phyloP scores from a whole-genome alignment of 2,888 invertebrate genomes.

The Epinotia nisella region DNA sequence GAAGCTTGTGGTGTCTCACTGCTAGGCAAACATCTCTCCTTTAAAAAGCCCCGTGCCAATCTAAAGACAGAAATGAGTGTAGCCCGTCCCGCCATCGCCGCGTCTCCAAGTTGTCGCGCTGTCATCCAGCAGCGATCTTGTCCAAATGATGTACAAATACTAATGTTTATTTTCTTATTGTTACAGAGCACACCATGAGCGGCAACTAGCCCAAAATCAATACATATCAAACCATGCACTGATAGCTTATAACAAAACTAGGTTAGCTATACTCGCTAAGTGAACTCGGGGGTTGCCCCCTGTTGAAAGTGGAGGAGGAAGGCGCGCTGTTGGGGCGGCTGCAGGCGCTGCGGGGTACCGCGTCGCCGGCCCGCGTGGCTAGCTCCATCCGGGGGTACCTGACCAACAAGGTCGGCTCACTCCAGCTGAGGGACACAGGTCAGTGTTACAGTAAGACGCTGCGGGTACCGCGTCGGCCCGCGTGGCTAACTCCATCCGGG shows the following conservation, averaged over 20 bases:
- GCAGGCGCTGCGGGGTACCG: slow-evolving; percentile 88
- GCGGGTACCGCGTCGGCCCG: slow-evolving; percentile 87
- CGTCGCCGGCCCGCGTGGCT: slow-evolving; percentile 89
- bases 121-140: neutral
- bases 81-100: no score
- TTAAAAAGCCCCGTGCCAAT: no score
- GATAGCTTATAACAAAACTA: slow-evolving; percentile 52
- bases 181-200: slow-evolving; percentile 78
- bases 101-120: no score
- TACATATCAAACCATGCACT: slow-evolving; percentile 83
- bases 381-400: slow-evolving; percentile 90
- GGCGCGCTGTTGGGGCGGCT: slow-evolving; percentile 87
- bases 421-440: slow-evolving; percentile 90
- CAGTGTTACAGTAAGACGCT: slow-evolving; percentile 80
- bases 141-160: neutral
- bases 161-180: slow-evolving; percentile 54
- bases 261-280: slow-evolving; percentile 20
- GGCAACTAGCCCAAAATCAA: slow-evolving; percentile 61
- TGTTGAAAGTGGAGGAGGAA: slow-evolving; percentile 81
- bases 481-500: slow-evolving; percentile 90
- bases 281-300: slow-evolving; percentile 60
- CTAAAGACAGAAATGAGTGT: no score
- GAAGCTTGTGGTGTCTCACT: no score
- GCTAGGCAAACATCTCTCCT: no score
- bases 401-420: slow-evolving; percentile 87